phyloP scores from a whole-genome alignment of 2,888 invertebrate species.

The Beris chalybata region DNA sequence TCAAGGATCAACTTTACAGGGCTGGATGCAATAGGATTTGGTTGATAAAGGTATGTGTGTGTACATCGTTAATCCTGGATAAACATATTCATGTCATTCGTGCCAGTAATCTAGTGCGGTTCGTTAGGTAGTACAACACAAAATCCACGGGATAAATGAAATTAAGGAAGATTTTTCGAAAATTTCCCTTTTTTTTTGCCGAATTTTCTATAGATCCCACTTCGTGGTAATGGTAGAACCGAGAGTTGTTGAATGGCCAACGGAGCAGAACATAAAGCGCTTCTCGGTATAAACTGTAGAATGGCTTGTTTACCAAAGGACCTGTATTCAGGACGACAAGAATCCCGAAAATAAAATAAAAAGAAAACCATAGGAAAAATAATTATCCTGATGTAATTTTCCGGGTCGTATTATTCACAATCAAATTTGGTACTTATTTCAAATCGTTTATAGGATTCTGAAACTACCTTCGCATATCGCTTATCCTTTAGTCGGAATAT shows the following conservation, averaged over 20 bases:
- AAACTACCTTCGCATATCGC: too few relatives aligned
- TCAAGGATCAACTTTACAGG: too few relatives aligned
- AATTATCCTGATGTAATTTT: slow-evolving; percentile 36
- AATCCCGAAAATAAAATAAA: slow-evolving; percentile 4
- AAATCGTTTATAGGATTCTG: too few relatives aligned
- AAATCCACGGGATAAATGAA: slow-evolving; percentile 33
- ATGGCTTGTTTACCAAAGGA: neutral
- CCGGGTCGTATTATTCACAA: slow-evolving; percentile 28
- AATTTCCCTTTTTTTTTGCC: neutral
- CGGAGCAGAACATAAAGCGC: neutral
- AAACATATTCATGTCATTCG: slow-evolving; percentile 38
- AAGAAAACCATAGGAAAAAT: slow-evolving; percentile 30
- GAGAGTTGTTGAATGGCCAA: neutral
- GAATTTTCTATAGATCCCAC: neutral
- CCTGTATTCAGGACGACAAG: neutral
- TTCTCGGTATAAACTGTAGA: neutral
- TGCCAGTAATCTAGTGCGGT: slow-evolving; percentile 35
- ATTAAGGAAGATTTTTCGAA: slow-evolving; percentile 23
- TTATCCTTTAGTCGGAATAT: too few relatives aligned
- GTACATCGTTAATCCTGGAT: slow-evolving; percentile 34
- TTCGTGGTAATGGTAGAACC: neutral
- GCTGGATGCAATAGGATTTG: too few relatives aligned
- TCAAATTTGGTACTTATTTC: too few relatives aligned
- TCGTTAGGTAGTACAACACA: slow-evolving; percentile 36
- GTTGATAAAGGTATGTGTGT: neutral